phyloP scores from a whole-genome alignment of 2,797 vertebrate genomes.

The Cygnus olor region DNA sequence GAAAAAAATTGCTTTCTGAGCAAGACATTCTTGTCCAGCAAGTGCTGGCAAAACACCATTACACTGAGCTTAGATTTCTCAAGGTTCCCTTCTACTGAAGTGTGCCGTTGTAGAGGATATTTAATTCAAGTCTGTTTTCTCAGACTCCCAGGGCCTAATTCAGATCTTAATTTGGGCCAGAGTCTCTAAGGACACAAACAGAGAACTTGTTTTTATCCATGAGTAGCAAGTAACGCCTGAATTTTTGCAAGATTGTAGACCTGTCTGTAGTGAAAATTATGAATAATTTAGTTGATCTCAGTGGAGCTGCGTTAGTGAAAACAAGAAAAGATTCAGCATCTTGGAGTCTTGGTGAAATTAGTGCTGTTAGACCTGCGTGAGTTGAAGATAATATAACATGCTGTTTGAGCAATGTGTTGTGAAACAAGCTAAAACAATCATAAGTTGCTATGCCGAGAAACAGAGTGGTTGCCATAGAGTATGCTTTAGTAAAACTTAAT shows the following conservation, averaged over 20 bases:
- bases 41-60: not conserved
- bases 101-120: not conserved
- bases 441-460: not conserved
- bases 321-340: not conserved
- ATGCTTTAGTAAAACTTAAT: not conserved
- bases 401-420: not conserved
- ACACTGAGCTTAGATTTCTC: not conserved
- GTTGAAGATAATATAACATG: not conserved
- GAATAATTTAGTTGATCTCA: not conserved
- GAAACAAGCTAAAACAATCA: not conserved
- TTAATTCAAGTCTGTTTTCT: not conserved
- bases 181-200: not conserved
- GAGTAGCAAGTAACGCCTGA: not conserved
- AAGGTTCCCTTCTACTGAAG: not conserved
- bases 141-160: not conserved
- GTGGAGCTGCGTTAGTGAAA: not conserved
- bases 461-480: not conserved
- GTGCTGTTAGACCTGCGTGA: not conserved
- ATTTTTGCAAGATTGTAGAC: conserved; percentile 6
- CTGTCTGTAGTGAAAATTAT: not conserved
- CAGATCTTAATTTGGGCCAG: not conserved
- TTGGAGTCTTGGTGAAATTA: not conserved
- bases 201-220: not conserved
- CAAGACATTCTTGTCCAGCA: not conserved
- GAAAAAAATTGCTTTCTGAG: not conserved